These are phyloP conservation scores for Hucho hucho DNA, from an alignment of 2,113 vertebrate species.

Conservation along the genomic window DNA sequence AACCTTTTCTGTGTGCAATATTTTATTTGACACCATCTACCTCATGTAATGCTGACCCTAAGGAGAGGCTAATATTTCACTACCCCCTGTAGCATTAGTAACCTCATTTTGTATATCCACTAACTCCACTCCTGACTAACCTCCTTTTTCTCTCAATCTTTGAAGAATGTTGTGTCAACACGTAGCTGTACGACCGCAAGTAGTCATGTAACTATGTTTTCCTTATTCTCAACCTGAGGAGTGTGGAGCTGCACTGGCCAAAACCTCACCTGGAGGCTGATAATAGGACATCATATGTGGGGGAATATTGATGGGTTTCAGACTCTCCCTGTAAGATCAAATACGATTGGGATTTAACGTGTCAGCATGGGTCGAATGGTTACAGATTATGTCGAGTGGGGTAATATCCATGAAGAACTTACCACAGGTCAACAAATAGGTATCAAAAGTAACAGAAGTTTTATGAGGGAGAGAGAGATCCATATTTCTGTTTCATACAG, in stretches of 20 bases:
- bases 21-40: constrained; percentile 47
- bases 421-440: not conserved
- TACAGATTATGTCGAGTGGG: not conserved
- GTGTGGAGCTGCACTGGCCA: not conserved
- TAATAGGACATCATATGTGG: not conserved
- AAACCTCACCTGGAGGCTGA: constrained; percentile 1
- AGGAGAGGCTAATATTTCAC: constrained; percentile 40
- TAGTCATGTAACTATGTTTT: not conserved
- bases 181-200: not conserved
- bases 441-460: not conserved
- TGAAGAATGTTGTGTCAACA: constrained; percentile 1
- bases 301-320: constrained; percentile 2
- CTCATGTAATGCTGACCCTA: constrained; percentile 35
- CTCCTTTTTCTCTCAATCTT: constrained; percentile 4
- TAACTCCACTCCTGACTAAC: constrained; percentile 10
- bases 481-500: no score
- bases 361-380: not conserved
- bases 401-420: not conserved
- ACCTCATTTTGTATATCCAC: constrained; percentile 20
- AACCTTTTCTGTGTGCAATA: constrained; percentile 42
- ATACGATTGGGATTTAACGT: no score
- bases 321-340: constrained; percentile 9
- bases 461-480: no score
- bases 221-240: not conserved
- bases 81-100: constrained; percentile 3